A percentile compares a stretch with the other conserved stretches of the same genome.
Evolutionary conservation across 1,140 invertebrate genomes (phyloP).

Genomic region (Apis laboriosa): DNA sequence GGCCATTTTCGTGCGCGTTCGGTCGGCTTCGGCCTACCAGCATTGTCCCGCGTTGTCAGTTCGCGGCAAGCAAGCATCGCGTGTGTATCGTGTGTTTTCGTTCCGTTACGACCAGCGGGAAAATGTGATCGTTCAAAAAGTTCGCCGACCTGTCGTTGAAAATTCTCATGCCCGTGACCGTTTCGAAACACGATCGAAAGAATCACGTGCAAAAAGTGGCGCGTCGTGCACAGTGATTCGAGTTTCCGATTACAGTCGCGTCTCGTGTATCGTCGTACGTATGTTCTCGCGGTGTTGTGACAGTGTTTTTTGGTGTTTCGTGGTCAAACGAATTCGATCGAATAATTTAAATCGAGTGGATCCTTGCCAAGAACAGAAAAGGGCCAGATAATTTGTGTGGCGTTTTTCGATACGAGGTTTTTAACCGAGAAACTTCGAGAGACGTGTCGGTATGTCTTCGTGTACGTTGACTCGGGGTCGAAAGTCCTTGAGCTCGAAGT

Average conservation of each 20-base stretch:
- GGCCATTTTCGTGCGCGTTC: slow-evolving; percentile 69
- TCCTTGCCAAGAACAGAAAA: neutral
- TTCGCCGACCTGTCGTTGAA: slow-evolving; percentile 3
- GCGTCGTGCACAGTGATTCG: neutral
- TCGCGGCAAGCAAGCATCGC: slow-evolving; percentile 71
- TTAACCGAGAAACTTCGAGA: slow-evolving; percentile 9
- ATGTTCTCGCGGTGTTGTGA: slow-evolving; percentile 4
- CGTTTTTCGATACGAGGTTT: slow-evolving; percentile 27
- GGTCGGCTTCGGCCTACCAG: slow-evolving; percentile 64
- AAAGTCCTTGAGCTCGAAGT: slow-evolving; percentile 42
- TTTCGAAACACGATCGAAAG: neutral
- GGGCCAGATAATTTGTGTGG: neutral
- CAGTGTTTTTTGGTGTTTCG: slow-evolving; percentile 17
- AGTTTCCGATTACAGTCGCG: neutral
- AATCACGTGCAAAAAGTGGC: too few relatives aligned
- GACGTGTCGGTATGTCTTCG: slow-evolving; percentile 55
- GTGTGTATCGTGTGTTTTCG: slow-evolving; percentile 52
- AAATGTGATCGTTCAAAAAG: slow-evolving; percentile 56
- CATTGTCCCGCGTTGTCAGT: slow-evolving; percentile 74
- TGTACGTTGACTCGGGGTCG: slow-evolving; percentile 33
- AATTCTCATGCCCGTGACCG: neutral
- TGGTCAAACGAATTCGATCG: neutral
- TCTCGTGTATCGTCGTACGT: slow-evolving; percentile 9
- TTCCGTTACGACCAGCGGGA: slow-evolving; percentile 43
- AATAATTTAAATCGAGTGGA: neutral